Evolutionary conservation across 1,140 invertebrate species (phyloP).

Genomic region (Leptonema lineaticorne): DNA sequence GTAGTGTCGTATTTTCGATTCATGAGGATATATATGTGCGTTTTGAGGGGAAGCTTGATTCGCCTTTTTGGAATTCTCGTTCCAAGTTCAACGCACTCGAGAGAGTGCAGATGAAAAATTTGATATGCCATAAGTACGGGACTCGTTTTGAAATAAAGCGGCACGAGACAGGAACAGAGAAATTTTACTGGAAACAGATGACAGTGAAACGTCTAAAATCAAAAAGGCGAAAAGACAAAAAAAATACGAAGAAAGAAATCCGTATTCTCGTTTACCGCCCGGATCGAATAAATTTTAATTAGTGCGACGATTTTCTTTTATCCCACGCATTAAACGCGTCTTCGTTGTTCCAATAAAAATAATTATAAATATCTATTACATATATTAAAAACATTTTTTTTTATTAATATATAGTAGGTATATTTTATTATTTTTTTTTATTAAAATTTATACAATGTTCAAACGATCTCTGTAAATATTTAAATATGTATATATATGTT

Average conservation of each 20-base stretch:
- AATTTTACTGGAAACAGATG: conserved; percentile 27
- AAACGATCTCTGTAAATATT: no score
- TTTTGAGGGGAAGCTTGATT: background rate
- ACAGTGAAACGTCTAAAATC: background rate
- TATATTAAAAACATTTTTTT: no score
- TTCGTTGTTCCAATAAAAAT: no score
- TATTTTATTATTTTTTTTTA: no score
- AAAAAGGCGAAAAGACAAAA: background rate
- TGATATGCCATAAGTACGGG: background rate
- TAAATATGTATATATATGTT: no score
- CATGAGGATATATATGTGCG: background rate
- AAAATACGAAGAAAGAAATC: background rate
- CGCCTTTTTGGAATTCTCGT: conserved; percentile 13
- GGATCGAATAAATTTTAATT: conserved; percentile 39
- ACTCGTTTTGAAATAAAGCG: conserved; percentile 14
- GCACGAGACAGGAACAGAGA: conserved; percentile 18
- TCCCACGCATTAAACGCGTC: no score
- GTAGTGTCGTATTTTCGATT: background rate
- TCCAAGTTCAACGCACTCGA: conserved; percentile 10
- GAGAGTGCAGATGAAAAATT: conserved; percentile 9
- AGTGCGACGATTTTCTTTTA: conserved; percentile 9
- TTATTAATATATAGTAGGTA: no score
- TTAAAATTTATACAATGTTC: no score
- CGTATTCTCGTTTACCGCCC: background rate
- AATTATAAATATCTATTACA: no score